phyloP scores from a whole-genome alignment of 2,113 vertebrate genomes.

The Eudyptes chrysolophus region DNA sequence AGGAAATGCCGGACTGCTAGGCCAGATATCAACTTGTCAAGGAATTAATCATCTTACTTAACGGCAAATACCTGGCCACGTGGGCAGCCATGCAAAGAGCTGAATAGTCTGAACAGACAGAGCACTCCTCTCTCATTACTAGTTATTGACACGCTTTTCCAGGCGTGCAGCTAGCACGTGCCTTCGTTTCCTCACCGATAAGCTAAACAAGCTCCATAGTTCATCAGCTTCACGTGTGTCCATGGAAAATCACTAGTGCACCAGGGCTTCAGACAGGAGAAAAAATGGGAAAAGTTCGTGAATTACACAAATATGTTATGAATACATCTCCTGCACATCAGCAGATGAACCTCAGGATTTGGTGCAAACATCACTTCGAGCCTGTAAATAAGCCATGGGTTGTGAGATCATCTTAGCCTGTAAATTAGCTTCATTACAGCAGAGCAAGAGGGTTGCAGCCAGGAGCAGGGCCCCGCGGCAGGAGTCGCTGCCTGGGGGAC shows the following conservation, averaged over 20 bases:
- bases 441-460: neutral
- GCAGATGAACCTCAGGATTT: neutral
- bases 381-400: neutral
- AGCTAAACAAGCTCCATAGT: neutral
- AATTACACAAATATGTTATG: neutral
- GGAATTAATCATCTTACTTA: slow-evolving; percentile 1
- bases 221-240: neutral
- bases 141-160: neutral
- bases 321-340: neutral
- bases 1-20: neutral
- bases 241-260: neutral
- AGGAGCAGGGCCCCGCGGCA: neutral
- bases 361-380: neutral
- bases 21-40: slow-evolving; percentile 31
- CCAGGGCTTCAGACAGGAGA: neutral
- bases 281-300: neutral
- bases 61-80: neutral
- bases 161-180: neutral
- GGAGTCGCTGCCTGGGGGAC: neutral
- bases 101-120: neutral
- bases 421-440: neutral
- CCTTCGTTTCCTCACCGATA: neutral
- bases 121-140: neutral
- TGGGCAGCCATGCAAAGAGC: neutral
- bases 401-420: neutral